phyloP scores from a whole-genome alignment of 2,797 vertebrate genomes.

The Setipinna tenuifilis region DNA sequence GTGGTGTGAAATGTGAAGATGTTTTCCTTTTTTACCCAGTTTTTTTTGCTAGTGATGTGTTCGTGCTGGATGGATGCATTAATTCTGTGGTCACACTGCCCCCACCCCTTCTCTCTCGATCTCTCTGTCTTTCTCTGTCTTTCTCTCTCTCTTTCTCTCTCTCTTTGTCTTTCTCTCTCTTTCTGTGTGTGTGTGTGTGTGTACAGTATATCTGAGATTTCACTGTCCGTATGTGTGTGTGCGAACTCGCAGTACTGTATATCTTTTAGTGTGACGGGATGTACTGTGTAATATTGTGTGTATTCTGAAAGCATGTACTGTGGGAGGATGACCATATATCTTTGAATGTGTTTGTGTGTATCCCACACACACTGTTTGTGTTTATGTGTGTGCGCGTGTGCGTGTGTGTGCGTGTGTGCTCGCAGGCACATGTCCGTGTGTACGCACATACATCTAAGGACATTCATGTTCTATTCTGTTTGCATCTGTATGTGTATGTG shows the following conservation, averaged over 20 bases:
- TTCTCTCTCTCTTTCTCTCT: not conserved
- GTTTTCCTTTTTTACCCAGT: not conserved
- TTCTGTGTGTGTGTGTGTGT: not conserved
- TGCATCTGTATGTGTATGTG: not conserved
- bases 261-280: no score
- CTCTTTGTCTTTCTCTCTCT: not conserved
- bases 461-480: not conserved
- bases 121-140: not conserved
- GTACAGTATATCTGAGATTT: not conserved
- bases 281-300: not conserved
- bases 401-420: not conserved
- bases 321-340: no score
- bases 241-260: not conserved
- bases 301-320: no score
- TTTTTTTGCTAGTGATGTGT: not conserved
- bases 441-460: not conserved
- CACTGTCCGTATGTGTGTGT: not conserved
- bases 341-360: not conserved
- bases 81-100: not conserved
- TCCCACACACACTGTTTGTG: not conserved
- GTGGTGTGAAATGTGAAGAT: not conserved
- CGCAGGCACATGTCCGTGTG: no score
- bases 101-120: not conserved
- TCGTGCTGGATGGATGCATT: not conserved
- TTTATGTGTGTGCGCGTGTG: not conserved